Evolutionary conservation across 1,140 invertebrate genomes (phyloP).

Genomic region (Olivierus martensii): DNA sequence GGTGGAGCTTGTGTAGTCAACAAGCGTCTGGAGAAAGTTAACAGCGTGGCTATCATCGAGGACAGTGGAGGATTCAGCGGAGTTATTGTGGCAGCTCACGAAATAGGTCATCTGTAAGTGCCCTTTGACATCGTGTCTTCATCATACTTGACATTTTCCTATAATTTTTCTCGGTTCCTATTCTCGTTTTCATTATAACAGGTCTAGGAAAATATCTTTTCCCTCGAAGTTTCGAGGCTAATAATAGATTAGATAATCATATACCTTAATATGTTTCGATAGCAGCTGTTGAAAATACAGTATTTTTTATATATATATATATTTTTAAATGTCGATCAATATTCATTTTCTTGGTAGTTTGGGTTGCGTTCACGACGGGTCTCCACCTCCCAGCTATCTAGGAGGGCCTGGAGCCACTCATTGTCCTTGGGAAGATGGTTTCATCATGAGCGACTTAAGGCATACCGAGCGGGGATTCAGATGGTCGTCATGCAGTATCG

Average conservation of each 20-base stretch:
- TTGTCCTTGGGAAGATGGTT: constrained; percentile 90
- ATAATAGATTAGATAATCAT: too few relatives aligned
- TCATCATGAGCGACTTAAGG: constrained; percentile 87
- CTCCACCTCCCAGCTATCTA: constrained; percentile 80
- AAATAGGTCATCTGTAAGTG: constrained; percentile 92
- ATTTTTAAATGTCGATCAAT: background rate
- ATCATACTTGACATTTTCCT: background rate
- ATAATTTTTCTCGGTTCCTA: background rate
- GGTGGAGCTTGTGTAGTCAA: constrained; percentile 91
- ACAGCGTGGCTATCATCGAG: constrained; percentile 90
- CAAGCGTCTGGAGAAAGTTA: constrained; percentile 87
- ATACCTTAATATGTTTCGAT: too few relatives aligned
- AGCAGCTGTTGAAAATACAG: too few relatives aligned
- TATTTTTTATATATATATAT: background rate
- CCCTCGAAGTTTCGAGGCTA: too few relatives aligned
- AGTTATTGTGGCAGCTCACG: constrained; percentile 89
- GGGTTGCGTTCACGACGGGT: constrained; percentile 88
- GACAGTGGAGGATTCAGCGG: constrained; percentile 91
- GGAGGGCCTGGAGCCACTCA: constrained; percentile 90
- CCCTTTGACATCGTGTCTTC: background rate
- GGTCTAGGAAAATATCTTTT: too few relatives aligned
- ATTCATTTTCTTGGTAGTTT: constrained; percentile 39
- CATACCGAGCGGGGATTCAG: constrained; percentile 88
- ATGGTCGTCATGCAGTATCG: constrained; percentile 86
- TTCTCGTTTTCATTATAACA: background rate